Evolutionary conservation across 1,140 invertebrate genomes (phyloP), one percentile per base, ranked within the genome.

Genomic region (Zaprionus ornatus): DNA sequence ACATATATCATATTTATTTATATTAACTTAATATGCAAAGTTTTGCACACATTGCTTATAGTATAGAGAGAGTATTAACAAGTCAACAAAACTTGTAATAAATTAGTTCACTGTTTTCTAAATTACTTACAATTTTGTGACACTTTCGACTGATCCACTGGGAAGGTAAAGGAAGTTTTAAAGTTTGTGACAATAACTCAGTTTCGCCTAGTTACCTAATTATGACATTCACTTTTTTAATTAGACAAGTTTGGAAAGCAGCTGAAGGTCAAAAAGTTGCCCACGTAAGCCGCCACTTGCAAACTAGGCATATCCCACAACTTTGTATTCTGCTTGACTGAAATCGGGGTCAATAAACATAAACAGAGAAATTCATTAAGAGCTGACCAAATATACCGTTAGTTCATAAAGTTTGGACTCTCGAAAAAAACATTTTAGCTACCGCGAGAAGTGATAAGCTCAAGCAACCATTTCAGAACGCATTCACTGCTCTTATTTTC

Each of bases 331-430:
- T 23, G n/a, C 27, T 29, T 25, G 21, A 27, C 27, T 48, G n/a
- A n/a, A 74, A 78, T 55, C 57, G 71, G 40, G 78, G 70, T 65
- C 75, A 80, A 54, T 74, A 60, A 69, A 23, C 48, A 54, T 42
- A 42, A 57, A 56, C 56, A 74, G 65, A 42, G 48, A 73, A 73
- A 68, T 63, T 62, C 52, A 19, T 17, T 45, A n/a, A 64, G 48
- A 64, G 32, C 37, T 48, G 21, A 10, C 4, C 29, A 10, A 27
- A 9, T 27, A 29, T 57, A 74, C 74, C 78, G 78, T 69, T 77
- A 80, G 64, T 21, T 56, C 35, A 77, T 67, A 57, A 74, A 80
- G 48, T 48, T 65, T 21, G 61, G 73, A 66, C 25, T 61, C 29
- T 67, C 15, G 3, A 40, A 40, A 9, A 4, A 42, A 0, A 27